A percentile compares a stretch with the other conserved stretches of the same genome.
Conservation (phyloP, 2,888 invertebrate genomes). For the Agrochola litura region DNA sequence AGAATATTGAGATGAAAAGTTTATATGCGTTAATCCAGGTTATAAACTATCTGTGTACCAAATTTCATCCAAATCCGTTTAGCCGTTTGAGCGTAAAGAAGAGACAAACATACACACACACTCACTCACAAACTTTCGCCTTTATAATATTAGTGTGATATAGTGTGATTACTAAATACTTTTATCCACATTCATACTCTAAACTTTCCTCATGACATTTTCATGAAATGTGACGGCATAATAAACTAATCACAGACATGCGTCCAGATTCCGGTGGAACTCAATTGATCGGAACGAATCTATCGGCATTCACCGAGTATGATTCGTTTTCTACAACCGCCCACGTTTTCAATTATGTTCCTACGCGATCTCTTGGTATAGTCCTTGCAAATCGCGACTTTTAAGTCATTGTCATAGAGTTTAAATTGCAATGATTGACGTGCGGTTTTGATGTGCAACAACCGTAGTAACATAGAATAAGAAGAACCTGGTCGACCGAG, state of each 20-base stretch:
- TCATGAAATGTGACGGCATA: neutral
- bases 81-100: no score
- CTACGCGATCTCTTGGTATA: conserved; percentile 7
- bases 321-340: conserved; percentile 21
- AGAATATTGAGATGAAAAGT: no score
- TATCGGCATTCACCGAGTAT: conserved; percentile 14
- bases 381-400: neutral
- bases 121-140: no score
- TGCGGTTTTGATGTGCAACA: neutral
- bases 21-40: no score
- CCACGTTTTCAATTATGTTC: conserved; percentile 35
- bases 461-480: neutral
- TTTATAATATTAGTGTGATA: no score
- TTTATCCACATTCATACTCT: no score
- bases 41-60: no score
- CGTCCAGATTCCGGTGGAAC: conserved; percentile 4
- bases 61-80: no score
- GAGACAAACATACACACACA: no score
- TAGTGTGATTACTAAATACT: no score
- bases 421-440: neutral
- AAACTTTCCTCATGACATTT: no score
- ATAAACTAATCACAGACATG: conserved; percentile 4
- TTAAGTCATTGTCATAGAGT: neutral
- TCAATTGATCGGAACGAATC: conserved; percentile 31
- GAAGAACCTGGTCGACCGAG: no score